Evolutionary conservation across 2,797 vertebrate genomes (phyloP), one percentile per base, ranked within the genome.

Genomic region (Ibycter americanus): DNA sequence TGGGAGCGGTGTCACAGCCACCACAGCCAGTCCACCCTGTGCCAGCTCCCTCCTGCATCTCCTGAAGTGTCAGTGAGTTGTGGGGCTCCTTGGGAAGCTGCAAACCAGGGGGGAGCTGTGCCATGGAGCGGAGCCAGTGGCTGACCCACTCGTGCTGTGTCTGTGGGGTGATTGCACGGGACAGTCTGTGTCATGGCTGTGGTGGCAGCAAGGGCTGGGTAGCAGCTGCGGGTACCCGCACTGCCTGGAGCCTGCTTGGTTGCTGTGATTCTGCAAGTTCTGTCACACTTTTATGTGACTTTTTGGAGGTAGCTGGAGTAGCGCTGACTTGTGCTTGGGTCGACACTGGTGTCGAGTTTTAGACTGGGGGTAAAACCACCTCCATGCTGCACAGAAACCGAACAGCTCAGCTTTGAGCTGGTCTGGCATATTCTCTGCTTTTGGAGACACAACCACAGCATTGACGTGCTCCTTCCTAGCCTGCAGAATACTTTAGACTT

Each of bases 381-480:
- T 59, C 15, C 2, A 1, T 1, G 15, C 32, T 17, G 4, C 13
- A 1, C 23, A 5, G 54, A 7, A 21, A 61, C 23, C 0, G 4
- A 6, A 20, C 1, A 11, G 62, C n/a, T 67, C 29, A 1, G 22
- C 68, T 22, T 23, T 0, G 1, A 25, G 32, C 54, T 31, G 77
- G 2, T 26, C 44, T n/a, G 42, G 32, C 11, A 2, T 3, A 4
- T 32, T 44, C 32, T 21, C 42, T 22, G 19, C 13, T 15, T 26
- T 15, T 8, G n/a, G 61, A 68, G 62, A 5, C 29, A 5, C 44
- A 31, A 1, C 46, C 21, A 1, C 47, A 23, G 54, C 6, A 0
- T 2, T 21, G 46, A 15, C 0, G 0, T 47, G n/a, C 8, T 59
- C 3, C 46, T 21, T 46, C 29, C 13, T 5, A 12, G 47, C 61